Evolutionary conservation across 2,888 invertebrate genomes (phyloP).

Genomic region (Drosophila emarginata): DNA sequence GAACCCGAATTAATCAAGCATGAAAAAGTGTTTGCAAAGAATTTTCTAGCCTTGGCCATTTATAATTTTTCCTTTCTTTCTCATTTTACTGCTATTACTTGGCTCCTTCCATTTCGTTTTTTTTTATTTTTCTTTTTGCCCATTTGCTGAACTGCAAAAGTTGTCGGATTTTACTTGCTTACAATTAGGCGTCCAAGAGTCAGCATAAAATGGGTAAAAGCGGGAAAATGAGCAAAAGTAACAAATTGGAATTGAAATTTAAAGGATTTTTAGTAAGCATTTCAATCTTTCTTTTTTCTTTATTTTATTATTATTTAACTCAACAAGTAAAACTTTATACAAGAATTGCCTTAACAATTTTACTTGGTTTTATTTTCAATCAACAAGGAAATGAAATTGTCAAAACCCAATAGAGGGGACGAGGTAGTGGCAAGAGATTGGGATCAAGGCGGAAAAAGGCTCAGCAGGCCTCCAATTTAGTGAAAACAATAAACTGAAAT

Average conservation of each 20-base stretch:
- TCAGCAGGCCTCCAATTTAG: slow-evolving; percentile 53
- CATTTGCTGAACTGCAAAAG: slow-evolving; percentile 58
- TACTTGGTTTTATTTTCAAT: slow-evolving; percentile 52
- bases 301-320: slow-evolving; percentile 29
- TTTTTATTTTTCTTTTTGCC: slow-evolving; percentile 9
- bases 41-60: slow-evolving; percentile 58
- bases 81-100: neutral
- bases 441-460: slow-evolving; percentile 44
- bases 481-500: slow-evolving; percentile 66
- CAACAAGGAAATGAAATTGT: slow-evolving; percentile 63
- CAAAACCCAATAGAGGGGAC: slow-evolving; percentile 41
- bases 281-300: neutral
- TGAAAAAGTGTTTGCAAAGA: slow-evolving; percentile 66
- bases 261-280: slow-evolving; percentile 52
- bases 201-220: slow-evolving; percentile 52
- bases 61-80: slow-evolving; percentile 29
- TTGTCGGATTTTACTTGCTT: slow-evolving; percentile 64
- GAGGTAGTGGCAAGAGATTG: neutral
- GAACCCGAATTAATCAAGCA: slow-evolving; percentile 69
- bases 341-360: neutral
- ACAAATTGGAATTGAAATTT: slow-evolving; percentile 58
- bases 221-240: slow-evolving; percentile 44
- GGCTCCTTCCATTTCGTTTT: neutral
- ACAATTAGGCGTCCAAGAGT: slow-evolving; percentile 71
- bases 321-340: slow-evolving; percentile 34